Conservation (phyloP, 2,888 invertebrate species). For the Phragmatobia fuliginosa region DNA sequence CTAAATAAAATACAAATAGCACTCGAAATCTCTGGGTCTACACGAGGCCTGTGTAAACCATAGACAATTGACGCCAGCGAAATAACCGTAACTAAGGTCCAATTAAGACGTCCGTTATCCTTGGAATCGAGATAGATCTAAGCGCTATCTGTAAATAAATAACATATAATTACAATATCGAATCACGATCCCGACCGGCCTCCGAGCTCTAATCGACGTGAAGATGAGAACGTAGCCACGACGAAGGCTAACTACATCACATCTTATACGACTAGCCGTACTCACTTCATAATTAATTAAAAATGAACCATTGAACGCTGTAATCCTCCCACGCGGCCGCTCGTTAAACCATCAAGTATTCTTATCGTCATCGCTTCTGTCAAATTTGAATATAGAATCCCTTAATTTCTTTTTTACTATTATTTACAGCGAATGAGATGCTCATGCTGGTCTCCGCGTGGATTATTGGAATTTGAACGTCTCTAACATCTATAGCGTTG, state of each 20-base stretch:
- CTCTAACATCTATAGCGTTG: slow-evolving; percentile 72
- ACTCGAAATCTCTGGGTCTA: slow-evolving; percentile 76
- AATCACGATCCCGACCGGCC: slow-evolving; percentile 79
- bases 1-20: slow-evolving; percentile 85
- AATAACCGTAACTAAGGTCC: slow-evolving; percentile 78
- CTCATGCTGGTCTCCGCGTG: slow-evolving; percentile 64
- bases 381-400: slow-evolving; percentile 82
- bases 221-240: slow-evolving; percentile 76
- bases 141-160: slow-evolving; percentile 77
- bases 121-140: slow-evolving; percentile 75
- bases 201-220: slow-evolving; percentile 73
- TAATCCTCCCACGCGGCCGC: slow-evolving; percentile 78
- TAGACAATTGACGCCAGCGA: slow-evolving; percentile 75
- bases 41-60: slow-evolving; percentile 71
- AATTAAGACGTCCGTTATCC: slow-evolving; percentile 83
- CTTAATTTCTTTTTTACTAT: slow-evolving; percentile 79
- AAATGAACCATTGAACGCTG: slow-evolving; percentile 75
- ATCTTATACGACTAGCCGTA: slow-evolving; percentile 63
- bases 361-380: slow-evolving; percentile 83
- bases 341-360: slow-evolving; percentile 80
- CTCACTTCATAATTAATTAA: slow-evolving; percentile 78
- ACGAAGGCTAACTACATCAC: slow-evolving; percentile 66
- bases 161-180: slow-evolving; percentile 82
- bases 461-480: slow-evolving; percentile 82
- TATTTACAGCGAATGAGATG: slow-evolving; percentile 74